phyloP scores from a whole-genome alignment of 2,888 invertebrate genomes.

The Acanthopleura granulata region DNA sequence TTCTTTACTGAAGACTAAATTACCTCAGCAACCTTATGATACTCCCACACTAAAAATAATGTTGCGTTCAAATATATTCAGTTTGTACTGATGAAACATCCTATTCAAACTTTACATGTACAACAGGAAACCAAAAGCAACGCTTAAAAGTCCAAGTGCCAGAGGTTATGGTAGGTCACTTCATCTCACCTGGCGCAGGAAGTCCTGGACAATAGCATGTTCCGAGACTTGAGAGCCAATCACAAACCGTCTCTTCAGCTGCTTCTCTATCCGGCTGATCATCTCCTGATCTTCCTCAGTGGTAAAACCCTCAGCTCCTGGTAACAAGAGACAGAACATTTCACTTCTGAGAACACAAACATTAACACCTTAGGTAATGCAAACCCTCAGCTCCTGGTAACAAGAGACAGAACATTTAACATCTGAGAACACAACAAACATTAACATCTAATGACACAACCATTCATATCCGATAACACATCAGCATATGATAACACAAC shows the following conservation, averaged over 20 bases:
- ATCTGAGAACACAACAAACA: no score
- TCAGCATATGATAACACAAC: no score
- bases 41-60: no score
- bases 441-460: no score
- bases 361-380: no score
- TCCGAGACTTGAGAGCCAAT: slow-evolving; percentile 97
- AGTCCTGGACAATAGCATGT: slow-evolving; percentile 91
- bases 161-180: not conserved
- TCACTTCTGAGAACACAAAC: no score
- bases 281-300: slow-evolving; percentile 94
- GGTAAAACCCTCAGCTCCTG: slow-evolving; percentile 98
- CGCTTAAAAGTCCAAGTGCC: not conserved
- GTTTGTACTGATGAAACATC: not conserved
- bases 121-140: not conserved
- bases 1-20: no score
- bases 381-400: no score
- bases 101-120: not conserved
- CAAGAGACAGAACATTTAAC: no score
- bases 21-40: no score
- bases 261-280: slow-evolving; percentile 90
- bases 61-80: no score
- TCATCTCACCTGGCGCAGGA: slow-evolving; percentile 71
- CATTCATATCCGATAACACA: no score
- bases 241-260: slow-evolving; percentile 88
- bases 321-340: not conserved